Conservation (phyloP, 2,113 vertebrate species). For the Mus pahari region DNA sequence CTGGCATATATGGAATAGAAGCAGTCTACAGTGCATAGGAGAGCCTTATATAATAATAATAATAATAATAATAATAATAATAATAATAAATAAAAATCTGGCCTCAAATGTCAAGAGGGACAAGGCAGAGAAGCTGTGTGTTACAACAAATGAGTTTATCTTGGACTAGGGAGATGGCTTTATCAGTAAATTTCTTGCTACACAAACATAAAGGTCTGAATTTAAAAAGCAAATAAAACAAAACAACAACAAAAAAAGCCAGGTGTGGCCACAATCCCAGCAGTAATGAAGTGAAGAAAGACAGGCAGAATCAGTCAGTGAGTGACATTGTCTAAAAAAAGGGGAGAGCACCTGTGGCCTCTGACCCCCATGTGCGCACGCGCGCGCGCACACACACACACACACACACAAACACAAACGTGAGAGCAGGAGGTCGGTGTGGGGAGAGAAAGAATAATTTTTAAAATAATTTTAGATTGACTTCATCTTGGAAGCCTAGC, state of each 20-base stretch:
- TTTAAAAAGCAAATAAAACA: too few species aligned
- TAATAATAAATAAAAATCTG: background rate
- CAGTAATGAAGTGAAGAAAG: background rate
- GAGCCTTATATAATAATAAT: background rate
- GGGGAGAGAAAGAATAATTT: background rate
- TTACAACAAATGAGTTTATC: background rate
- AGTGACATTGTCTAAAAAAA: background rate
- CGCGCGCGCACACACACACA: background rate
- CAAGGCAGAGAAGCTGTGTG: background rate
- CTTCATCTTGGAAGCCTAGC: slow-evolving; percentile 11
- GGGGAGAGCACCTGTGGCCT: background rate
- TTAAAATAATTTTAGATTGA: slow-evolving; percentile 3
- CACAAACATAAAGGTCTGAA: background rate
- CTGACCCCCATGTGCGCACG: background rate
- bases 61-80: too few species aligned
- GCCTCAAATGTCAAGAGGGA: background rate
- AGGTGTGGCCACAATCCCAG: background rate
- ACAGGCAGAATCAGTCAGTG: background rate
- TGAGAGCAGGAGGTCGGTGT: too few species aligned
- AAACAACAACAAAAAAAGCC: background rate
- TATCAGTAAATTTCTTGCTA: background rate
- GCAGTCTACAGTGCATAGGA: background rate
- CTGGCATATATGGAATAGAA: background rate
- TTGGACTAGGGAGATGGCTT: background rate
- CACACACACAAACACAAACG: background rate